These are phyloP conservation scores for Notarius lentiginosus DNA, from an alignment of 2,113 vertebrate genomes.

Conservation along the genomic window DNA sequence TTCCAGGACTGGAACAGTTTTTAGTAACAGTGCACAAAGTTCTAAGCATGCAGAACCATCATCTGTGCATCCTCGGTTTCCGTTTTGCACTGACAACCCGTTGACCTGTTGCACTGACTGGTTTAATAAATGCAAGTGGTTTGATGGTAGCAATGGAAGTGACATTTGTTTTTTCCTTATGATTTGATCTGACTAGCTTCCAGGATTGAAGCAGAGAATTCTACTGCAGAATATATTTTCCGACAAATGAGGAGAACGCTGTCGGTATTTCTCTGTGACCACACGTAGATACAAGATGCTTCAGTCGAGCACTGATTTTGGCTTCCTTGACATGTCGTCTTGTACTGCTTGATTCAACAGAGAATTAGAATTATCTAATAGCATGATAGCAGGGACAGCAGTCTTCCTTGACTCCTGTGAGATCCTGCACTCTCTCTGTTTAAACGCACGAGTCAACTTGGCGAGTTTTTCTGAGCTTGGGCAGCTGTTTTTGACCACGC, in stretches of 20 bases:
- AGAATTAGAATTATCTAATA: not conserved
- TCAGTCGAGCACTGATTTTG: not conserved
- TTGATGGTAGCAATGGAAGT: not conserved
- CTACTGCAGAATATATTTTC: not conserved
- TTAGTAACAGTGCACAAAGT: not conserved
- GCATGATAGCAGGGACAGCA: not conserved
- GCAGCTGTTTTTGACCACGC: not conserved
- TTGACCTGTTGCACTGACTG: not conserved
- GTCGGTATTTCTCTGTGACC: not conserved
- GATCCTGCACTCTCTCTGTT: not conserved
- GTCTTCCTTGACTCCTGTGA: not conserved
- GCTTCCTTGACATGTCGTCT: not conserved
- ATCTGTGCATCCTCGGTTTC: not conserved
- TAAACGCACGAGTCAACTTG: not conserved
- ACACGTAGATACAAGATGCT: not conserved
- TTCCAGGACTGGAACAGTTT: no score
- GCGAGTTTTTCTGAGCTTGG: not conserved
- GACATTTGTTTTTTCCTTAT: not conserved
- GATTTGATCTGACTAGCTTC: not conserved
- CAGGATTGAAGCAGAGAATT: not conserved
- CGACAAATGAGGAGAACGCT: not conserved
- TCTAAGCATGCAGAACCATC: not conserved
- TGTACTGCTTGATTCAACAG: not conserved
- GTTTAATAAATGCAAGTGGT: not conserved
- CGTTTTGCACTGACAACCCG: not conserved